Conservation (phyloP, 2,113 vertebrate species). For the Tursiops truncatus region DNA sequence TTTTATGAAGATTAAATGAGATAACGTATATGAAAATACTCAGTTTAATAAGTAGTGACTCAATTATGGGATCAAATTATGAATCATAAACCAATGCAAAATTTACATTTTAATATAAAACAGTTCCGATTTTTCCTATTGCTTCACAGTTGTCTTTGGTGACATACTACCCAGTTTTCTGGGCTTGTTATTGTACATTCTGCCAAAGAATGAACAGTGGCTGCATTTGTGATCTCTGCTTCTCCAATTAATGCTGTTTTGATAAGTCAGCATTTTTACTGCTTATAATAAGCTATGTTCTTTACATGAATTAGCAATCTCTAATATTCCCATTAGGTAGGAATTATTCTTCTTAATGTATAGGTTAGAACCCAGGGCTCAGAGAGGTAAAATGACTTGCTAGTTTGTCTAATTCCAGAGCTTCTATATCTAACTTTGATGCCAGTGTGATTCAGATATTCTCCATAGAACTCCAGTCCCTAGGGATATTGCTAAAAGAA, state of each 20-base stretch:
- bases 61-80: neutral
- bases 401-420: neutral
- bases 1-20: slow-evolving; percentile 20
- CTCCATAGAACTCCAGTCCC: neutral
- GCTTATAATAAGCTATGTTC: neutral
- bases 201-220: neutral
- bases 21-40: neutral
- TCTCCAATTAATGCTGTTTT: neutral
- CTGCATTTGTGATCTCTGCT: neutral
- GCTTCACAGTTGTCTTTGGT: neutral
- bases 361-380: neutral
- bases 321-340: neutral
- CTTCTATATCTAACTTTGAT: neutral
- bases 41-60: neutral
- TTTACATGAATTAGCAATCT: neutral
- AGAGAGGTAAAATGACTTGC: neutral
- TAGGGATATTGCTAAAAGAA: neutral
- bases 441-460: neutral
- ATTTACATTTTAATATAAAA: slow-evolving; percentile 16
- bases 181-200: neutral
- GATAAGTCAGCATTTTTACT: neutral
- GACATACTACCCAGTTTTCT: neutral
- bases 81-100: neutral
- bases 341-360: neutral
- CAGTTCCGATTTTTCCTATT: neutral